phyloP scores from a whole-genome alignment of 2,888 invertebrate species.

The Polymixis lichenea region DNA sequence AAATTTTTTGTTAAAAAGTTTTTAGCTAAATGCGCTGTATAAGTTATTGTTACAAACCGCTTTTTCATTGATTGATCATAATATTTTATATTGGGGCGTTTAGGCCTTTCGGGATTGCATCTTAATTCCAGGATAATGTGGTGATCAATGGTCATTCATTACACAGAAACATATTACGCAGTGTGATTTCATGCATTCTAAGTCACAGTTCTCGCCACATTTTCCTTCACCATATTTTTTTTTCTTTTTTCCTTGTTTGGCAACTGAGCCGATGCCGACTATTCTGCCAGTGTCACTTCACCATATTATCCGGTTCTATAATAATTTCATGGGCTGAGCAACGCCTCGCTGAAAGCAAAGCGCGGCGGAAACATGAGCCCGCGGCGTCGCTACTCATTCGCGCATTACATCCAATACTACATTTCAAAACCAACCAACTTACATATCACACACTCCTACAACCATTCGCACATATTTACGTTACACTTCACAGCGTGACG shows the following conservation, averaged over 20 bases:
- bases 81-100: too few species aligned
- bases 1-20: too few species aligned
- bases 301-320: background rate
- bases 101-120: too few species aligned
- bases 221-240: background rate
- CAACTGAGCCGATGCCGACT: too few species aligned
- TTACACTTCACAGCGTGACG: slow-evolving; percentile 69
- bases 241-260: too few species aligned
- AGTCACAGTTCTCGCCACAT: background rate
- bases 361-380: background rate
- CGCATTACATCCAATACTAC: slow-evolving; percentile 35
- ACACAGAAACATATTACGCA: too few species aligned
- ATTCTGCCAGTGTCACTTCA: too few species aligned
- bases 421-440: slow-evolving; percentile 27
- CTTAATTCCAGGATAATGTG: too few species aligned
- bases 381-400: slow-evolving; percentile 7
- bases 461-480: slow-evolving; percentile 68
- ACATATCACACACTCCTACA: slow-evolving; percentile 31
- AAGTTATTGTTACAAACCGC: too few species aligned
- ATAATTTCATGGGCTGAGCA: background rate
- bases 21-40: too few species aligned
- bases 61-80: too few species aligned
- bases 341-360: background rate
- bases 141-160: background rate
- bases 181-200: background rate